Evolutionary conservation across 2,797 vertebrate genomes (phyloP).

Genomic region (Gouania willdenowi): DNA sequence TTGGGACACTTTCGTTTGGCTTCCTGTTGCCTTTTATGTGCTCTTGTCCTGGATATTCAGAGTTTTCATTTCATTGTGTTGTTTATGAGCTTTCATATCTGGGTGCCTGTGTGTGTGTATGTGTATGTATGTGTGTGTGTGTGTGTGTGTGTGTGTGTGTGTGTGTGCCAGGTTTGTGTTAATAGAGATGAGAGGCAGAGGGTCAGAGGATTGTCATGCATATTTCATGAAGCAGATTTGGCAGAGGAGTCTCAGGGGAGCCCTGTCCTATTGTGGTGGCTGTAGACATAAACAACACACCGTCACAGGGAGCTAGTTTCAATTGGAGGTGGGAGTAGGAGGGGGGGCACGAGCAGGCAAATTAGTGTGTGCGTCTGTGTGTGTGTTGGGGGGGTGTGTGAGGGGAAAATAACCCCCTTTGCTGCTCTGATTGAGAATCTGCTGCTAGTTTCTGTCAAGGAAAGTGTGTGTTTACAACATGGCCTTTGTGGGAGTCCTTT

Average conservation of each 20-base stretch:
- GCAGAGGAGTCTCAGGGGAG: constrained; percentile 70
- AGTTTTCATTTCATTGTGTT: constrained; percentile 28
- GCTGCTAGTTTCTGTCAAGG: constrained; percentile 35
- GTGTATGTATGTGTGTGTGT: neutral
- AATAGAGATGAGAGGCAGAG: constrained; percentile 75
- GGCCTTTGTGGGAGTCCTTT: constrained; percentile 50
- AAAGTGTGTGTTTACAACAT: constrained; percentile 59
- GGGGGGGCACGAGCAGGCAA: constrained; percentile 36
- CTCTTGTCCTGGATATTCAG: constrained; percentile 6
- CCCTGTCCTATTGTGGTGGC: constrained; percentile 69
- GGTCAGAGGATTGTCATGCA: constrained; percentile 72
- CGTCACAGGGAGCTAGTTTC: constrained; percentile 65
- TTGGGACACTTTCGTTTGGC: constrained; percentile 6
- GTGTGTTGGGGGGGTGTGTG: constrained; percentile 6
- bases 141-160: constrained; percentile 7
- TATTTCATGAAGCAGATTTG: constrained; percentile 77
- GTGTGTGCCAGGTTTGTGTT: constrained; percentile 62
- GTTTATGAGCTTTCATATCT: constrained; percentile 7
- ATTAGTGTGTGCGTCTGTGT: constrained; percentile 10
- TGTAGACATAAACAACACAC: constrained; percentile 74
- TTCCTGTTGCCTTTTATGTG: constrained; percentile 26
- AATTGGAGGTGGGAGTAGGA: constrained; percentile 32
- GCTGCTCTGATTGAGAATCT: constrained; percentile 54
- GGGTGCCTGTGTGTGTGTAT: neutral
- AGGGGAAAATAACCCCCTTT: constrained; percentile 48